Evolutionary conservation across 2,797 vertebrate species (phyloP).

Genomic region (Perdix hodgsoniae): DNA sequence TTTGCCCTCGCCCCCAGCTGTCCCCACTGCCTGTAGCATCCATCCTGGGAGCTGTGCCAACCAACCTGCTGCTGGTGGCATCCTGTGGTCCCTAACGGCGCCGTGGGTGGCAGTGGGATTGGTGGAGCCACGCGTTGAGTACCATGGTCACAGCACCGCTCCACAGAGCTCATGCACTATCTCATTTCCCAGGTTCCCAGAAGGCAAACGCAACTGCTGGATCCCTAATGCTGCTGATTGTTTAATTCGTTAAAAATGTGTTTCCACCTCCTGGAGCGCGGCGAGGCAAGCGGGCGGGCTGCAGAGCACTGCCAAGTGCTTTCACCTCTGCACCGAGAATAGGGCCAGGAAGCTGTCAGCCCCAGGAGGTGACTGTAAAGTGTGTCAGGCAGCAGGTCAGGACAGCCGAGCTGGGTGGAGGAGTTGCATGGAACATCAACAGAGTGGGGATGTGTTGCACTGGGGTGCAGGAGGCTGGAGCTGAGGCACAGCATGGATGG

Average conservation of each 20-base stretch:
- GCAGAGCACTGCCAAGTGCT: neutral
- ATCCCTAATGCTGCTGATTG: neutral
- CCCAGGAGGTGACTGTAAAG: neutral
- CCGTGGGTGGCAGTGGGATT: too few species aligned
- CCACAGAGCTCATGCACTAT: rapidly evolving
- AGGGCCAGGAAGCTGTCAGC: neutral
- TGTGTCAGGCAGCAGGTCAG: rapidly evolving
- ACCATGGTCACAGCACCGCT: neutral
- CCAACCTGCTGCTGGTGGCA: neutral
- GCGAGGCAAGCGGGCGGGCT: rapidly evolving
- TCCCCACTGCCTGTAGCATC: neutral
- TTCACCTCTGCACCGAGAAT: neutral
- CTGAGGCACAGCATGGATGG: neutral
- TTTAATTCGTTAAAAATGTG: neutral
- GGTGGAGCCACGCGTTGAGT: neutral
- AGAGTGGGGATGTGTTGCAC: rapidly evolving
- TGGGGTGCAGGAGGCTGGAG: neutral
- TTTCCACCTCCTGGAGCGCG: neutral
- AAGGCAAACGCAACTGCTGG: neutral
- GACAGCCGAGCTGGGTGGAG: rapidly evolving
- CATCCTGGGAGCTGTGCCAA: neutral
- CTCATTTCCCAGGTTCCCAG: neutral
- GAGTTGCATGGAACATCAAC: rapidly evolving
- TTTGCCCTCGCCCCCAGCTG: too few species aligned
- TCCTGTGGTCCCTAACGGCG: neutral